Evolutionary conservation across 2,888 invertebrate genomes (phyloP).

Genomic region (Mongoloraphidia duomilia): DNA sequence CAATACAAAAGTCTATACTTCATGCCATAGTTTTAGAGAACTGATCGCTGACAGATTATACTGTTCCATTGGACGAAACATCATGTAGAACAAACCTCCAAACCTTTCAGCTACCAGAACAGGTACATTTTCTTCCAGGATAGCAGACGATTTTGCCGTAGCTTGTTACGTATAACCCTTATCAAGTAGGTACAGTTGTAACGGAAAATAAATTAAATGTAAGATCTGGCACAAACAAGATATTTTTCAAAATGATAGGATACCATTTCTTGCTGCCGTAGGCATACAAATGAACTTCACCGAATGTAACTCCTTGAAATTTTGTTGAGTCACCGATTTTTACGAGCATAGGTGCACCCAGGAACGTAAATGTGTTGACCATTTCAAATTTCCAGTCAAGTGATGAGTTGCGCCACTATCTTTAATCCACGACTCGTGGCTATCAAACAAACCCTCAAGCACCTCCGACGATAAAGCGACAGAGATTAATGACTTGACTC

Average conservation of each 20-base stretch:
- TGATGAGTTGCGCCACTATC: constrained; percentile 20
- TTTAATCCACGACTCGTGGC: constrained; percentile 13
- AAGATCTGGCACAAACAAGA: constrained; percentile 6
- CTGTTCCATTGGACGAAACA: constrained; percentile 7
- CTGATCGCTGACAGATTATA: too few species aligned
- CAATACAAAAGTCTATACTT: constrained; percentile 1
- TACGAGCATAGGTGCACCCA: too few species aligned
- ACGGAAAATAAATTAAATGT: constrained; percentile 9
- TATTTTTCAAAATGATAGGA: constrained; percentile 1
- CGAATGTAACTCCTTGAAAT: constrained; percentile 3
- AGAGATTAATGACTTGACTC: constrained; percentile 3
- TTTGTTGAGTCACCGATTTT: constrained; percentile 7
- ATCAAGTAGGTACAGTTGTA: constrained; percentile 9
- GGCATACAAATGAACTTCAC: constrained; percentile 5
- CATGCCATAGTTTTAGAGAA: constrained; percentile 19
- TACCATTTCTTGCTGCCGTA: constrained; percentile 5
- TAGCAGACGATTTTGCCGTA: constrained; percentile 10
- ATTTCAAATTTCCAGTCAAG: constrained; percentile 16
- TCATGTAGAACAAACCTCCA: constrained; percentile 14
- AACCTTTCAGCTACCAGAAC: constrained; percentile 12
- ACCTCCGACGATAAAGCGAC: neutral
- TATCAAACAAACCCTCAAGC: neutral
- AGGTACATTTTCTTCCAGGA: constrained; percentile 8
- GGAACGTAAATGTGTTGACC: constrained; percentile 12
- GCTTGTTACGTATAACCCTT: constrained; percentile 13